Base-by-base conservation (phyloP, 2,797 vertebrate genomes). In the Myripristis jacobus region DNA sequence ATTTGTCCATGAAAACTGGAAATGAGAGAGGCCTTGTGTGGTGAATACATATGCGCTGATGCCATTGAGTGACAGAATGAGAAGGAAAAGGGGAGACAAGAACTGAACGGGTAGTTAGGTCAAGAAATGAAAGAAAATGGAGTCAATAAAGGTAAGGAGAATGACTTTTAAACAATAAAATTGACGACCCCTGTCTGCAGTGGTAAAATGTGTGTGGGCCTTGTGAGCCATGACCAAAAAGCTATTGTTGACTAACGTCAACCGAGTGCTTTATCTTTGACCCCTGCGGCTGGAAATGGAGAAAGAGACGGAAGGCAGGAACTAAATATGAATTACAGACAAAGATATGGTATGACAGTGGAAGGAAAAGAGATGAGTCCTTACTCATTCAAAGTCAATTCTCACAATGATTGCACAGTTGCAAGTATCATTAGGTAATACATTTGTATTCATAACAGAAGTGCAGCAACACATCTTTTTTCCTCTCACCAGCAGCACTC, bases 121-220 rank as follows among this genome's bases (percentile, higher is more conserved):
- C 93, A 94, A 93, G 91, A 94, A 94, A 92, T 91, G 92, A 94
- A 93, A 91, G 91, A 84, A 92, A 94, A 94, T 91, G 87, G 93
- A 93, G 92, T 89, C 92, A 89, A 92, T 93, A 91, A 93, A 92
- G 92, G 91, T 89, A 85, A 90, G 89, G 91, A 92, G 84, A 93
- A 94, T 93, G 91, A 94, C 92, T 94, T 92, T 95, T 95, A 94
- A 95, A 94, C 94, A 95, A 93, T 95, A 93, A 92, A 94, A 94
- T 93, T 92, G 91, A 93, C 86, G 91, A 91, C 88, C 88, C 87
- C 88, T 92, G 90, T 90, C 90, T 88, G 82, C 73, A 67, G 77
- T 87, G 81, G 89, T 79, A 91, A 89, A 92, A 92, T 90, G 90
- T 88, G 86, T n/a, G n/a, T n/a, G n/a, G 79, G 84, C 16, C 85